Conservation (phyloP, 2,888 invertebrate species). For the Leptinotarsa peninsularis region DNA sequence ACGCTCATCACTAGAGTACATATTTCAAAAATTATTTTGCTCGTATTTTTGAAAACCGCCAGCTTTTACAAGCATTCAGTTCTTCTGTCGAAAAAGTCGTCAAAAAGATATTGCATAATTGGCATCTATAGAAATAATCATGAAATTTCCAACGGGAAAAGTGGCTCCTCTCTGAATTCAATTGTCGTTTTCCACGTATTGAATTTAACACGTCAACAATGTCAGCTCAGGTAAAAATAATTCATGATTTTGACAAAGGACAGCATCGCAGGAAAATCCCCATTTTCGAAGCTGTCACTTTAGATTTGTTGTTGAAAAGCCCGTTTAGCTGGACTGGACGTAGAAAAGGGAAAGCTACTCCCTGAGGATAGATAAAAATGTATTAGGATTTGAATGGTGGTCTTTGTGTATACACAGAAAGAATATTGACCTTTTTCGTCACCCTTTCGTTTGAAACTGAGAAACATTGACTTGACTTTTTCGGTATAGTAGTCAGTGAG, state of each 20-base stretch:
- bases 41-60: no score
- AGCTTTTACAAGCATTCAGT: no score
- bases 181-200: conserved; percentile 39
- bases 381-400: conserved; percentile 48
- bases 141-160: no score
- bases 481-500: neutral
- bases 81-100: no score
- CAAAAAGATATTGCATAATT: no score
- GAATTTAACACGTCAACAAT: conserved; percentile 14
- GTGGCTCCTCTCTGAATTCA: neutral
- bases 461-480: conserved; percentile 8
- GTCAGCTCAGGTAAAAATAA: conserved; percentile 18
- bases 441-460: conserved; percentile 24
- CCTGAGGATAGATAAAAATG: conserved; percentile 57
- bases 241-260: conserved; percentile 43
- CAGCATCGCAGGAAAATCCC: conserved; percentile 46
- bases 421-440: conserved; percentile 36
- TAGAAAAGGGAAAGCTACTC: conserved; percentile 52
- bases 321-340: conserved; percentile 49
- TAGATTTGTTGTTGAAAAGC: conserved; percentile 48
- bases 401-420: conserved; percentile 32
- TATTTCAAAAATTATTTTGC: no score
- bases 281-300: conserved; percentile 49
- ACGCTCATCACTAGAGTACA: no score
- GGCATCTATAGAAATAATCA: no score